Conservation (phyloP, 1,140 invertebrate species). For the Eubasilissa regina region DNA sequence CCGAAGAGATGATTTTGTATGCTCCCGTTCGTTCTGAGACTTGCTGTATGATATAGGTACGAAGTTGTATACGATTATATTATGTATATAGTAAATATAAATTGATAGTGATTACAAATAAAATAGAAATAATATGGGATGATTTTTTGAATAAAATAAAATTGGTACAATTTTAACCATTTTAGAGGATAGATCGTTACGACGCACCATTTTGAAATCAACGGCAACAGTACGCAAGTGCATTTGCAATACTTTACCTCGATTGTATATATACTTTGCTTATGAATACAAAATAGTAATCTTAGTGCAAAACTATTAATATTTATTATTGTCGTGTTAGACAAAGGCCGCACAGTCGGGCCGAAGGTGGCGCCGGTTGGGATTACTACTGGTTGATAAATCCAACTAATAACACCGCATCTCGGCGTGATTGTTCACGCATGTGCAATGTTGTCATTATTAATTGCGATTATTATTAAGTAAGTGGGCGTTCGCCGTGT, state of each 20-base stretch:
- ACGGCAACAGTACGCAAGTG: not conserved
- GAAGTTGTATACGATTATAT: too few species aligned
- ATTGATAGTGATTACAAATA: too few species aligned
- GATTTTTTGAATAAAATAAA: too few species aligned
- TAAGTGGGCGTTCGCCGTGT: not conserved
- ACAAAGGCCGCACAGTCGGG: not conserved
- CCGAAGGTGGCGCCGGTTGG: not conserved
- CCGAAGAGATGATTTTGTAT: too few species aligned
- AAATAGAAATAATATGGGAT: too few species aligned
- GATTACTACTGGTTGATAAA: not conserved
- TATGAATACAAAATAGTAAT: not conserved
- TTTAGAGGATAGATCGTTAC: too few species aligned
- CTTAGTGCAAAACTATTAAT: slow-evolving; percentile 8
- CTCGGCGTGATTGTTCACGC: slow-evolving; percentile 11
- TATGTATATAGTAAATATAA: too few species aligned
- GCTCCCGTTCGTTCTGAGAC: too few species aligned
- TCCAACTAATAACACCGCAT: not conserved
- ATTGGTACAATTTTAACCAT: too few species aligned
- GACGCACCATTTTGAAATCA: not conserved
- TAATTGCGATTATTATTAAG: slow-evolving; percentile 1
- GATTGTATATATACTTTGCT: not conserved
- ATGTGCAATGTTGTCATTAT: slow-evolving; percentile 3
- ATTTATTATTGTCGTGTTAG: slow-evolving; percentile 8
- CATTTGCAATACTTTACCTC: not conserved
- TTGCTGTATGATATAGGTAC: too few species aligned